Evolutionary conservation across 92 coral and sea anemone genomes (phyloP).

Genomic region (Micromussa lordhowensis): DNA sequence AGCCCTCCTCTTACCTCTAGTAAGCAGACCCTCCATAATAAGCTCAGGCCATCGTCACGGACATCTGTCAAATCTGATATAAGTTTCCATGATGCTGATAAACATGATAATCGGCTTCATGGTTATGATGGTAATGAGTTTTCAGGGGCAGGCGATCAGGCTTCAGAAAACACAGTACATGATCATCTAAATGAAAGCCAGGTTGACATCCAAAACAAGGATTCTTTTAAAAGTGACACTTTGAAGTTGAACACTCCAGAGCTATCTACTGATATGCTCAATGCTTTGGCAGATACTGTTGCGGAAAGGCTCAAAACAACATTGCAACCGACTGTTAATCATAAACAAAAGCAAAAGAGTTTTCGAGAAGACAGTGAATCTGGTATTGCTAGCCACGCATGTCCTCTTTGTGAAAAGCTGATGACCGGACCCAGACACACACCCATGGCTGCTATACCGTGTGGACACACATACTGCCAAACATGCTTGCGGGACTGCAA

Average conservation of each 20-base stretch:
- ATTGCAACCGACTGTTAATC: slow-evolving; percentile 37
- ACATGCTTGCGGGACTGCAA: slow-evolving; percentile 81
- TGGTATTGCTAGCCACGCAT: slow-evolving; percentile 89
- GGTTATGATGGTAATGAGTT: slow-evolving; percentile 24
- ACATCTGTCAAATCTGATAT: slow-evolving; percentile 31
- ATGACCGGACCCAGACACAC: slow-evolving; percentile 90
- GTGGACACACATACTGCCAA: slow-evolving; percentile 97
- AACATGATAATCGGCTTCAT: slow-evolving; percentile 23
- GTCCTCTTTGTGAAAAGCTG: slow-evolving; percentile 81
- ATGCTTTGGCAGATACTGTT: slow-evolving; percentile 89
- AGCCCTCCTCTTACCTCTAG: slow-evolving; percentile 6
- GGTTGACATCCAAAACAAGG: neutral
- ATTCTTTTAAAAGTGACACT: neutral
- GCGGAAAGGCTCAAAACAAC: slow-evolving; percentile 76
- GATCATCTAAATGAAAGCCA: neutral
- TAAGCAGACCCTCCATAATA: slow-evolving; percentile 42
- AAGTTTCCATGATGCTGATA: slow-evolving; percentile 17
- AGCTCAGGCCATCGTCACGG: slow-evolving; percentile 35
- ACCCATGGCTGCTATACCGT: slow-evolving; percentile 94
- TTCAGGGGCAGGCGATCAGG: neutral
- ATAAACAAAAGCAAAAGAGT: slow-evolving; percentile 24
- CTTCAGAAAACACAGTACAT: neutral
- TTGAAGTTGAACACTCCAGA: slow-evolving; percentile 31
- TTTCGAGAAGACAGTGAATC: slow-evolving; percentile 34
- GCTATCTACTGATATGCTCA: slow-evolving; percentile 74